Base-by-base conservation (phyloP, 2,113 vertebrate genomes). In the Felis chaus region DNA sequence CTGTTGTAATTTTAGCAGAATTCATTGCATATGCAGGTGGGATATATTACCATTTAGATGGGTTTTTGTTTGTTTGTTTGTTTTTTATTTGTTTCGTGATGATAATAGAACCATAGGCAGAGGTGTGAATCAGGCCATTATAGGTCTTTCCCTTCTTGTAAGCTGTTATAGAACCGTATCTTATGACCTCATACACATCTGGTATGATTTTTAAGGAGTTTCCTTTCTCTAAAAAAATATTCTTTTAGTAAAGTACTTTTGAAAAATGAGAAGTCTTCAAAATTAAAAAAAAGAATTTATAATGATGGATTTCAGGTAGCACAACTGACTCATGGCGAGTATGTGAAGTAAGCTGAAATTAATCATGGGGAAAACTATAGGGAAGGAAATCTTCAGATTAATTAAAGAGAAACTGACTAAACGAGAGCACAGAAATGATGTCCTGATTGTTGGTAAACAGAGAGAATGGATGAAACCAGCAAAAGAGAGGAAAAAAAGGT, bases 191-290 rank as follows among this genome's bases (percentile, higher is more conserved):
- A 76, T 83, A 89, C 73, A 66, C 3, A 61, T 19, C 21, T 55
- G 3, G 29, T 57, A 23, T 6, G 4, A 19, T 88, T 69, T 86
- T 83, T 27, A 69, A 94, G 53, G 55, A 41, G 3, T 76, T 87
- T 87, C 23, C 55, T 95, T 13, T 16, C 55, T 83, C n/a, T 9
- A 61, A 61, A 89, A 91, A 92, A 89, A 87, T 71, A 94, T 33
- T 41, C 74, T 81, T 83, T 96, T 76, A 55, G 68, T 92, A 16
- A 94, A 53, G 21, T 33, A 68, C 29, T 84, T 63, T 87, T 92
- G 74, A 95, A 94, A 94, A 95, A 83, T 87, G 82, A 91, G 53
- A 76, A 89, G 23, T 19, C 41, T 95, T 96, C 36, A 66, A 53
- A 91, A 81, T 74, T 61, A 61, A 61, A 68, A 82, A 97, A 82